Percentiles rank a stretch among this genome's conserved stretches.
These are phyloP conservation scores for Diaperis boleti DNA, from an alignment of 2,888 invertebrate genomes.

Conservation along the genomic window DNA sequence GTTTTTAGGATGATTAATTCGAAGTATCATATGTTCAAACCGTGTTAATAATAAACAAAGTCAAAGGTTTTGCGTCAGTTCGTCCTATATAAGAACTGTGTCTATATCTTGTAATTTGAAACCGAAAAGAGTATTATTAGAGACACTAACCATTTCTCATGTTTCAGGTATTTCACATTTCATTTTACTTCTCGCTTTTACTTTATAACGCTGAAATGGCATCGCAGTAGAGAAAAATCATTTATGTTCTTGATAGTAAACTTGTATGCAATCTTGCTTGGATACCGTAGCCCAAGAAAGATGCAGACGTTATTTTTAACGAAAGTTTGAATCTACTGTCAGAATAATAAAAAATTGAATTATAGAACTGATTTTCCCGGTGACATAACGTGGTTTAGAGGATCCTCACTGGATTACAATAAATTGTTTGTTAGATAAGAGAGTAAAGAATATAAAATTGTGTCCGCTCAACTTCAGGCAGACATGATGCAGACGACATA, in stretches of 20 bases:
- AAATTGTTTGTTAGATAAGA: slow-evolving; percentile 13
- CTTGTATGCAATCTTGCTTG: neutral
- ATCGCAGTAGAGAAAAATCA: neutral
- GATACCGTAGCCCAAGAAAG: neutral
- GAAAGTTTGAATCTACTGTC: slow-evolving; percentile 11
- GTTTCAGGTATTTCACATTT: neutral
- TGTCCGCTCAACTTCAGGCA: slow-evolving; percentile 2
- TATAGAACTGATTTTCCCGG: slow-evolving; percentile 12
- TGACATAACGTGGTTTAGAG: slow-evolving; percentile 24
- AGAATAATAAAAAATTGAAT: slow-evolving; percentile 21
- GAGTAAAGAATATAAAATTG: neutral
- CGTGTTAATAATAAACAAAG: too few relatives aligned
- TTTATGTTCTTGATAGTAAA: neutral
- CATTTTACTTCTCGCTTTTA: neutral
- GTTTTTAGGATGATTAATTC: too few relatives aligned
- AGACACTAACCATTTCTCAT: too few relatives aligned
- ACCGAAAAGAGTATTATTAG: too few relatives aligned
- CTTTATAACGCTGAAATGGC: neutral
- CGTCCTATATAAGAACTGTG: too few relatives aligned
- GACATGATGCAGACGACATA: neutral
- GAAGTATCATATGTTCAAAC: too few relatives aligned
- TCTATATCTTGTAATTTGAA: too few relatives aligned
- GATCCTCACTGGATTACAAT: slow-evolving; percentile 15
- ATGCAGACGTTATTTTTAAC: slow-evolving; percentile 22
- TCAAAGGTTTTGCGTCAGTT: too few relatives aligned